These are phyloP conservation scores for Psilanteris sp. DNA, from an alignment of 1,140 invertebrate species.

Conservation along the genomic window DNA sequence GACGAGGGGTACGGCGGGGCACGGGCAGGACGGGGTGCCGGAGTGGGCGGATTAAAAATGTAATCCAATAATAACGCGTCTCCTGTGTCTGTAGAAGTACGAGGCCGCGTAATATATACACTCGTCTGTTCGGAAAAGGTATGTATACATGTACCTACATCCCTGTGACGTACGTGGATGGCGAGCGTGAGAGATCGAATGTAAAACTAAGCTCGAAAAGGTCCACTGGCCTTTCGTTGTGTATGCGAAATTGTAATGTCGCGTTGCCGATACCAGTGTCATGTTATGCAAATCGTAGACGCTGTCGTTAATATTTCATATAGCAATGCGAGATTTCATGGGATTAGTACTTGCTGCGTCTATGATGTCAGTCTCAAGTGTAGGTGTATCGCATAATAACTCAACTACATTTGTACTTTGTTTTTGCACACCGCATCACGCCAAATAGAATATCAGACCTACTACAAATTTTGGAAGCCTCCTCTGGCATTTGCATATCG, in stretches of 20 bases:
- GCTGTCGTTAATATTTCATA: slow-evolving; percentile 64
- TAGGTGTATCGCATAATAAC: slow-evolving; percentile 58
- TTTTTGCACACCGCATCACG: slow-evolving; percentile 39
- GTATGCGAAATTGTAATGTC: slow-evolving; percentile 63
- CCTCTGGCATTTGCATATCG: slow-evolving; percentile 46
- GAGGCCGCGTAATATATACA: slow-evolving; percentile 64
- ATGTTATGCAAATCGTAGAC: slow-evolving; percentile 65
- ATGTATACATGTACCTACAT: slow-evolving; percentile 61
- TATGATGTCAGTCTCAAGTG: slow-evolving; percentile 63
- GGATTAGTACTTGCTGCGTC: slow-evolving; percentile 61
- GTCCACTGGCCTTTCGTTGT: slow-evolving; percentile 61
- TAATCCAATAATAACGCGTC: slow-evolving; percentile 81
- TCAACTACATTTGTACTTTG: slow-evolving; percentile 50
- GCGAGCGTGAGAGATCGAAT: slow-evolving; percentile 64
- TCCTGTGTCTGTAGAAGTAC: slow-evolving; percentile 77
- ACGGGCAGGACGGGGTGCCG: slow-evolving; percentile 44
- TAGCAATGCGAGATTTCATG: slow-evolving; percentile 60
- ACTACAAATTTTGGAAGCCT: slow-evolving; percentile 34
- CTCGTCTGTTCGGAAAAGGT: slow-evolving; percentile 62
- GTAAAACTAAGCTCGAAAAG: slow-evolving; percentile 67
- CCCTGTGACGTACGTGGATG: slow-evolving; percentile 58
- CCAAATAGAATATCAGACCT: slow-evolving; percentile 47
- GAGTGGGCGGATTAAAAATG: slow-evolving; percentile 80
- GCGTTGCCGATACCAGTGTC: slow-evolving; percentile 63
- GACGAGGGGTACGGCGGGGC: slow-evolving; percentile 54